A percentile compares a stretch with the other conserved stretches of the same genome.
Conservation (phyloP, 1,140 invertebrate species). For the Sitodiplosis mosellana region DNA sequence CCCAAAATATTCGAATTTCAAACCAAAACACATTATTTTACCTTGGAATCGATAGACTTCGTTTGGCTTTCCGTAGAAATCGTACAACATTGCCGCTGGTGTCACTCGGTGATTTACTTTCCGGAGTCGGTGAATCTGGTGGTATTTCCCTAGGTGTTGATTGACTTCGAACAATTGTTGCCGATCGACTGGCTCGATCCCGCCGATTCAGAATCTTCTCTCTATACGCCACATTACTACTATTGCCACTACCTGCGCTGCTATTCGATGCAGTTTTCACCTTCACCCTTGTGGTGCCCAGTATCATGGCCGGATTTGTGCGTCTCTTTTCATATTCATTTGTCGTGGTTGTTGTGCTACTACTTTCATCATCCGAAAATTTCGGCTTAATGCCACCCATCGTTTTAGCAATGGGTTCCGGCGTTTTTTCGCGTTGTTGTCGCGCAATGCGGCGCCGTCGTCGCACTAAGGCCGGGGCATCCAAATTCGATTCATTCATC, state of each 20-base stretch:
- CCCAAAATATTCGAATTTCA: too few species aligned
- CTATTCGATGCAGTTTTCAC: slow-evolving; percentile 1
- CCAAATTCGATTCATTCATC: not conserved
- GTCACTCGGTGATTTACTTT: slow-evolving; percentile 10
- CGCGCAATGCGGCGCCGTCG: slow-evolving; percentile 14
- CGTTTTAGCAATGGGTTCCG: slow-evolving; percentile 15
- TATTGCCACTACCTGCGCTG: not conserved
- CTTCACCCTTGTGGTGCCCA: slow-evolving; percentile 2
- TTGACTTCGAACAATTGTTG: slow-evolving; percentile 23
- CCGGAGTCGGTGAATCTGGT: too few species aligned
- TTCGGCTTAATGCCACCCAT: not conserved
- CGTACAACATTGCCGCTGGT: slow-evolving; percentile 14
- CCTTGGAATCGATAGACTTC: slow-evolving; percentile 20
- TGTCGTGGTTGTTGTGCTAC: slow-evolving; percentile 1
- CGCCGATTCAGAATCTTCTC: slow-evolving; percentile 21
- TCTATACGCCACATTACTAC: slow-evolving; percentile 10
- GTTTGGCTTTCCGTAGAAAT: slow-evolving; percentile 12
- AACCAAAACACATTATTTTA: too few species aligned
- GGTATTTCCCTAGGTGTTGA: slow-evolving; percentile 21
- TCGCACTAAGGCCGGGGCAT: slow-evolving; percentile 6
- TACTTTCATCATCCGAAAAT: slow-evolving; percentile 2
- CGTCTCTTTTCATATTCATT: slow-evolving; percentile 5
- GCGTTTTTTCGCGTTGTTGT: slow-evolving; percentile 34
- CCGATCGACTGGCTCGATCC: slow-evolving; percentile 15
- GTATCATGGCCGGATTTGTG: slow-evolving; percentile 14